These are phyloP conservation scores for Ellobium chinense DNA, from an alignment of 2,888 invertebrate species.

Conservation along the genomic window DNA sequence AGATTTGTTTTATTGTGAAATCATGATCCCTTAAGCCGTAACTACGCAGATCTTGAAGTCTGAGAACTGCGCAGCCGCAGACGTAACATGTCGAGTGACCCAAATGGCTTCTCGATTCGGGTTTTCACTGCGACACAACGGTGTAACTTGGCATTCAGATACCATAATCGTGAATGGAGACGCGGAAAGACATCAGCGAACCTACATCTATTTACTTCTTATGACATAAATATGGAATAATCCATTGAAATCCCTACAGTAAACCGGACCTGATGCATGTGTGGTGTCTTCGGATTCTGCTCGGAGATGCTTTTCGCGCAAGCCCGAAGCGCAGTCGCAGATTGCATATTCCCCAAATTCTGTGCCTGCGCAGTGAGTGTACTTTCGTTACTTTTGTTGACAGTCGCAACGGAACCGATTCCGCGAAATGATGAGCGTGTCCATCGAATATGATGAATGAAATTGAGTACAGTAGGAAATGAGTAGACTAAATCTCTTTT, in stretches of 20 bases:
- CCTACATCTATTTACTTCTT: not conserved
- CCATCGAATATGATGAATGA: not conserved
- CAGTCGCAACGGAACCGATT: slow-evolving; percentile 29
- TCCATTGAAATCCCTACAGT: not conserved
- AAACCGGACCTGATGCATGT: not conserved
- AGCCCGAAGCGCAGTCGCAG: slow-evolving; percentile 53
- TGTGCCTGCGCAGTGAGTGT: slow-evolving; percentile 45
- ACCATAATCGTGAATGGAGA: not conserved
- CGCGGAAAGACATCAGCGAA: slow-evolving; percentile 9
- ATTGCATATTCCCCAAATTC: slow-evolving; percentile 29
- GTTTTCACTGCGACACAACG: not conserved
- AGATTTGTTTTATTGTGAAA: not conserved
- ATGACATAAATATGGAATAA: not conserved
- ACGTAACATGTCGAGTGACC: not conserved
- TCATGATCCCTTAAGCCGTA: not conserved
- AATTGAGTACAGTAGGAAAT: too few relatives aligned
- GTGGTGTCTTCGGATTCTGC: not conserved
- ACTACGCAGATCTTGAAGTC: not conserved
- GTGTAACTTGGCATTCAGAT: not conserved
- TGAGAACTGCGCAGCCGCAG: slow-evolving; percentile 38
- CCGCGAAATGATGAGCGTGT: not conserved
- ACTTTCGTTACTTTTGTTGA: slow-evolving; percentile 42
- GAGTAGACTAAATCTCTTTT: too few relatives aligned
- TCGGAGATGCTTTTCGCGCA: slow-evolving; percentile 46
- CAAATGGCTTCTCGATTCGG: not conserved